phyloP scores from a whole-genome alignment of 2,888 invertebrate genomes.

The Drosophila monieri region DNA sequence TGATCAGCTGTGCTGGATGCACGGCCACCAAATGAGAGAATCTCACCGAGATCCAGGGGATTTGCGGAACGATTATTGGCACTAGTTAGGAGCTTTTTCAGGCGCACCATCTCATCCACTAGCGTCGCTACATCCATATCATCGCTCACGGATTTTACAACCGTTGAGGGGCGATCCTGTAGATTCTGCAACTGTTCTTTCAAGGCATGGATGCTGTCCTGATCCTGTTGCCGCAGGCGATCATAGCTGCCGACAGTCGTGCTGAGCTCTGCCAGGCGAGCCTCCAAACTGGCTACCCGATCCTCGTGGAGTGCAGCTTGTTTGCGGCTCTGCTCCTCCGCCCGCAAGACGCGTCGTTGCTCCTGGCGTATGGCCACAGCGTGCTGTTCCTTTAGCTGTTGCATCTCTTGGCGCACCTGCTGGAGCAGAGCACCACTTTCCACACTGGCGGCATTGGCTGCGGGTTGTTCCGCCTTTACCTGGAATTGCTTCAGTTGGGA shows the following conservation, averaged over 20 bases:
- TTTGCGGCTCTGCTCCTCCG: constrained; percentile 89
- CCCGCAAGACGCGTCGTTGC: constrained; percentile 88
- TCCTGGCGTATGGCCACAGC: constrained; percentile 89
- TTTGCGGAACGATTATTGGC: constrained; percentile 87
- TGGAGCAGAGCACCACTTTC: constrained; percentile 85
- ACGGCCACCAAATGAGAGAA: constrained; percentile 82
- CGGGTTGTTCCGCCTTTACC: constrained; percentile 51
- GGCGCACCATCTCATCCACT: constrained; percentile 87
- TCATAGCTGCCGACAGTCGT: constrained; percentile 92
- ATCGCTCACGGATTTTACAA: constrained; percentile 77
- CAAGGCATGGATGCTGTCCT: constrained; percentile 88
- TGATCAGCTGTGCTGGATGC: constrained; percentile 80
- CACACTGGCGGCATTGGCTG: constrained; percentile 78
- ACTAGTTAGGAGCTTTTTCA: constrained; percentile 86
- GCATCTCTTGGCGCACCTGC: constrained; percentile 90
- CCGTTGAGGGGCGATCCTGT: constrained; percentile 39
- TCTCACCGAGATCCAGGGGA: constrained; percentile 86
- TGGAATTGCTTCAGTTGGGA: constrained; percentile 88
- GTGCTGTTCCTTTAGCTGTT: constrained; percentile 89
- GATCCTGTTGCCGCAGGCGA: constrained; percentile 88
- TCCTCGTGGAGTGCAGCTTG: constrained; percentile 90
- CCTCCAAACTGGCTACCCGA: constrained; percentile 90
- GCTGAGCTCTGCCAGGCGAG: constrained; percentile 90
- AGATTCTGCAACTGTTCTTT: constrained; percentile 80
- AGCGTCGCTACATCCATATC: constrained; percentile 85